A percentile compares a stretch with the other conserved stretches of the same genome.
phyloP scores from a whole-genome alignment of 2,888 invertebrate genomes.

The Blomia tropicalis region DNA sequence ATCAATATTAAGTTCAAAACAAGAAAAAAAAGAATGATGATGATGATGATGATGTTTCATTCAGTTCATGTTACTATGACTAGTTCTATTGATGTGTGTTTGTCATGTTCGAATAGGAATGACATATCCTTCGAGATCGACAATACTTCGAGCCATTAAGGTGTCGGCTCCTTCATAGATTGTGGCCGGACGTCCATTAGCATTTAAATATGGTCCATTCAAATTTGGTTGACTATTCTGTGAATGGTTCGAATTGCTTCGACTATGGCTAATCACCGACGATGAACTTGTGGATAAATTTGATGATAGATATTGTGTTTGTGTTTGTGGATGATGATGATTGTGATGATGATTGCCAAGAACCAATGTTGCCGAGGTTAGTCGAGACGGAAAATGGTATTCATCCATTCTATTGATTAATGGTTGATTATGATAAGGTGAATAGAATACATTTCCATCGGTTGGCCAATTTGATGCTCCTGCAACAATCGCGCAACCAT shows the following conservation, averaged over 20 bases:
- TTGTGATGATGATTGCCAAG: not conserved
- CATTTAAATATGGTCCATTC: not conserved
- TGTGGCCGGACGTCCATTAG: conserved; percentile 3
- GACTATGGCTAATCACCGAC: not conserved
- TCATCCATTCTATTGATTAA: no score
- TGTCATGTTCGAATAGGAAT: not conserved
- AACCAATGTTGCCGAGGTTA: conserved; percentile 6
- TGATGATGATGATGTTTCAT: no score
- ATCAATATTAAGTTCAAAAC: no score
- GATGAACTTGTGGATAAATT: no score
- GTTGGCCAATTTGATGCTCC: not conserved
- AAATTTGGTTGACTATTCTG: not conserved
- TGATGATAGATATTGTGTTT: no score
- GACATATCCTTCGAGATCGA: not conserved
- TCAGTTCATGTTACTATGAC: no score
- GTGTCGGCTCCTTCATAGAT: not conserved
- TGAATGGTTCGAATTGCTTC: not conserved
- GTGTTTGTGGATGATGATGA: no score
- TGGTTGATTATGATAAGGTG: not conserved
- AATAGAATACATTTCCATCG: not conserved
- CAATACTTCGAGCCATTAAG: not conserved
- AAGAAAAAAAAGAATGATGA: no score
- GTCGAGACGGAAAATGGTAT: not conserved
- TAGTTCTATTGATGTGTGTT: not conserved
- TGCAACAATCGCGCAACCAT: not conserved